Evolutionary conservation across 2,113 vertebrate species (phyloP), one percentile per base, ranked within the genome.

Genomic region (Perca flavescens): DNA sequence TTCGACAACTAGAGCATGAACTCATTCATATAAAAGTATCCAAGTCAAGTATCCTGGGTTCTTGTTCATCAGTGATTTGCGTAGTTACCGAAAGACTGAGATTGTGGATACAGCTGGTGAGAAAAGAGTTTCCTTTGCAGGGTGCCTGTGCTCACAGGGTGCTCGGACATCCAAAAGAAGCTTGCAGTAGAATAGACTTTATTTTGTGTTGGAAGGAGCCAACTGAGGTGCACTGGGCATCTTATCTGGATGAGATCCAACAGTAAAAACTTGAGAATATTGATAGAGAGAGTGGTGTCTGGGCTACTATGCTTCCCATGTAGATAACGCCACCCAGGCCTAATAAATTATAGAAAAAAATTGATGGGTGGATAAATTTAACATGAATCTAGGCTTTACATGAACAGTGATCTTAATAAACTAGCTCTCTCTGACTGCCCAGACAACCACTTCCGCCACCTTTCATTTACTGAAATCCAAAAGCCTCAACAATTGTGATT

Each of bases 1-100:
- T 77, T 75, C 43, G 47, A 40, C 75, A 84, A 74, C 68, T 80
- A 46, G 43, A 84, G 68, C 74, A 75, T 80, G 58, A 84, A 86
- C 63, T 52, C 21, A 52, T 52, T 81, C 19, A 61, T 64, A 75
- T n/a, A 25, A 8, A 71, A 62, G 17, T 6, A 47, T 50, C 25
- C 47, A 69, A 73, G 50, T 34, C 9, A 68, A 62, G 46, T 57
- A 22, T 73, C 68, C 46, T 36, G 17, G 25, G 36, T 50, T 40
- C 58, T 10, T 53, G 25, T 82, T 76, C 34, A 62, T 19, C 14
- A 68, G 19, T 68, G 21, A 64, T 82, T 17, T 53, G 46, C 0
- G 1, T 21, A 2, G 52, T 40, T 43, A 66, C 28, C 0, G 1
- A 67, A 46, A 11, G 31, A 60, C 25, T 81, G 54, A 52, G 34